phyloP scores from a whole-genome alignment of 2,888 invertebrate genomes.

The Melieria picta region DNA sequence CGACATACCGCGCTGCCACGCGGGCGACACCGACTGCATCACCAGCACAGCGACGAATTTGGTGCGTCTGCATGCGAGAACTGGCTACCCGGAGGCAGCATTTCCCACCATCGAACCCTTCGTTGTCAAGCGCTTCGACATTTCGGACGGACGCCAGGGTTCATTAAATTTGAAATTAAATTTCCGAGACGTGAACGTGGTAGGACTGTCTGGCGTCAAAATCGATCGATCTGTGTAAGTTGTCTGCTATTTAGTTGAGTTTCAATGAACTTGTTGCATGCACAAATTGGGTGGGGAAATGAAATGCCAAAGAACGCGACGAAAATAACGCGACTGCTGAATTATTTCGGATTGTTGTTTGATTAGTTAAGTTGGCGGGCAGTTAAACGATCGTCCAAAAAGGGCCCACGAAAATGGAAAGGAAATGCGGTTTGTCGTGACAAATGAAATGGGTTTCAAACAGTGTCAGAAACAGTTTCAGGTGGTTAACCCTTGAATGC shows the following conservation, averaged over 20 bases:
- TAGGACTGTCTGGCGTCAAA: constrained; percentile 57
- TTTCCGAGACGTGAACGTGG: constrained; percentile 60
- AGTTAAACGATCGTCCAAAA: no score
- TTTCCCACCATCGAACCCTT: constrained; percentile 64
- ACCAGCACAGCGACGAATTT: constrained; percentile 53
- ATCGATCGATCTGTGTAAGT: constrained; percentile 64
- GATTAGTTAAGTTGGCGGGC: no score
- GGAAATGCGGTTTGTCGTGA: no score
- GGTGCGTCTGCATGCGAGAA: constrained; percentile 55
- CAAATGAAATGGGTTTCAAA: no score
- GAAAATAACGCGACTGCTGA: no score
- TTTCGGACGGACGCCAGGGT: constrained; percentile 58
- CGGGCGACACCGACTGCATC: constrained; percentile 59
- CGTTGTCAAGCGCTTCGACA: constrained; percentile 56
- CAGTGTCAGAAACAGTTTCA: no score
- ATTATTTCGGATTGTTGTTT: no score
- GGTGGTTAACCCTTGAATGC: no score
- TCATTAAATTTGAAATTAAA: constrained; percentile 60
- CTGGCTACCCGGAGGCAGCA: constrained; percentile 56
- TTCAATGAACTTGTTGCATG: background rate
- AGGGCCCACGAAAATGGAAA: no score
- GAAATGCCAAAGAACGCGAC: no score
- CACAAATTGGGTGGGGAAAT: no score
- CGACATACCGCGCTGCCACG: constrained; percentile 59
- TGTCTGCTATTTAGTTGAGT: constrained; percentile 21